A percentile compares a stretch with the other conserved stretches of the same genome.
Evolutionary conservation across 2,113 vertebrate species (phyloP).

Genomic region (Brachypteracias leptosomus): DNA sequence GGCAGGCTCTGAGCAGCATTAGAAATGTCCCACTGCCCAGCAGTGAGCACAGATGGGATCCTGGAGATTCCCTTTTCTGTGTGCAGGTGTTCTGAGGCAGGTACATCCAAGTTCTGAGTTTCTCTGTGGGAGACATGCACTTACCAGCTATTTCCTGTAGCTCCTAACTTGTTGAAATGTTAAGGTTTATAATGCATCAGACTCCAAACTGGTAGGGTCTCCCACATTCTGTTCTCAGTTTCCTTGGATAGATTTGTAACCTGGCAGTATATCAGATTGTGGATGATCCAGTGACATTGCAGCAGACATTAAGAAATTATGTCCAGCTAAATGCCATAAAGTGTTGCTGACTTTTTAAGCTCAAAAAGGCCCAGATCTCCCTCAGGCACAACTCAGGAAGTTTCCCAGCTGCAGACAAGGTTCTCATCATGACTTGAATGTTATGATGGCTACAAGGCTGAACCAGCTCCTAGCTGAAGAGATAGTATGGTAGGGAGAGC

Average conservation of each 20-base stretch:
- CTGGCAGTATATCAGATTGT: too few species aligned
- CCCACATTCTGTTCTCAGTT: neutral
- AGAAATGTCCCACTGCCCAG: neutral
- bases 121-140: neutral
- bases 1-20: neutral
- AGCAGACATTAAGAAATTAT: too few species aligned
- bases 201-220: neutral
- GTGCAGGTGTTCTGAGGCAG: neutral
- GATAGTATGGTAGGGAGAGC: neutral
- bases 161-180: neutral
- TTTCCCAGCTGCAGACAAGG: fast-evolving
- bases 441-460: neutral
- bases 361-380: too few species aligned
- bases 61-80: neutral
- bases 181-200: neutral
- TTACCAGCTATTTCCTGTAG: neutral
- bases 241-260: too few species aligned
- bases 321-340: too few species aligned
- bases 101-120: neutral
- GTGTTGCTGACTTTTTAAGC: too few species aligned
- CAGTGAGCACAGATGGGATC: neutral
- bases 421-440: neutral
- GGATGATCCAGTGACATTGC: too few species aligned
- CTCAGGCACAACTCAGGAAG: neutral
- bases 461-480: neutral